Evolutionary conservation across 2,797 vertebrate genomes (phyloP), one percentile per base, ranked within the genome.

Genomic region (Tinamus major): DNA sequence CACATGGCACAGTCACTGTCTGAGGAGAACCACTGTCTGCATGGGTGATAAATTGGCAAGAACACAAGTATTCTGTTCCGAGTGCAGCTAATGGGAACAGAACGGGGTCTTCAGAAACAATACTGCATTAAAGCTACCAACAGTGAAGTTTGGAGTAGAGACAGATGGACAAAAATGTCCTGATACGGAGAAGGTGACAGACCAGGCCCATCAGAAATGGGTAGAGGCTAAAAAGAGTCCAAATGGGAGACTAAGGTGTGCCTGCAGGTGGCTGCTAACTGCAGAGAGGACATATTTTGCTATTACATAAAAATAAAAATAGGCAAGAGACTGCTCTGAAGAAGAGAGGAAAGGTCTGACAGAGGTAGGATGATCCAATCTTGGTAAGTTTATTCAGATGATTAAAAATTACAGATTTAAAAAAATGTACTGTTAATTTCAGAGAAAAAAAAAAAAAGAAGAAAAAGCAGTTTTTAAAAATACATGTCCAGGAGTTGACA

Each of bases 41-140:
- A 92, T 31, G 7, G 1, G 18, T n/a, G 56, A 33, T 14, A 37
- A 56, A 65, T 0, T 21, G 77, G 59, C 2, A 2, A 39, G 59
- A 46, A 83, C 56, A 80, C 35, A 67, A 70, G 53, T 39, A 59
- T 6, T 65, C 83, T 81, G 29, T 85, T 79, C 67, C 55, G 13
- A 71, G 58, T 8, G 42, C 83, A 44, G 35, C 51, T 35, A 76
- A 3, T 1, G 13, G 62, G 55, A 91, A 58, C 42, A 56, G 48
- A 62, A 62, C 0, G 13, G 41, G 24, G 61, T 48, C 26, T 70
- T 69, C 74, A 88, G 53, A 84, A 70, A 81, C 39, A 79, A 33
- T 0, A 0, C 2, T 27, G 35, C 1, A 1, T 10, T 31, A 61
- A 87, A 87, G 56, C 1, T 2, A 78, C 39, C 68, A 70, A 26